Evolutionary conservation across 2,113 vertebrate species (phyloP).

Genomic region (Burhinus bistriatus): DNA sequence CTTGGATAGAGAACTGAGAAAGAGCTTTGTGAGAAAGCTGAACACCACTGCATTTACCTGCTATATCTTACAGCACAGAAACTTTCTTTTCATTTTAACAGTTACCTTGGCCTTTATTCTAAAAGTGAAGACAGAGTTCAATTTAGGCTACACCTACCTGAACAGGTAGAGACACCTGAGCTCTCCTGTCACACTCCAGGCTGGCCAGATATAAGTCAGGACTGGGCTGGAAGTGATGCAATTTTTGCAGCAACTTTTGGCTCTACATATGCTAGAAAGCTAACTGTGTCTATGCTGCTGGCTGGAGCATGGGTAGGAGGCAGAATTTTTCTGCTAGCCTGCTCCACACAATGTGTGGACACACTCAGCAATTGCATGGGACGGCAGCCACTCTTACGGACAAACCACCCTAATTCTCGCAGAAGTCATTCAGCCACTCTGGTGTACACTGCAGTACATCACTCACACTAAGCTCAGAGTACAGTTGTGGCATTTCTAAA

Average conservation of each 20-base stretch:
- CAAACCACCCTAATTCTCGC: neutral
- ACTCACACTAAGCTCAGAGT: neutral
- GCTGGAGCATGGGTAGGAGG: neutral
- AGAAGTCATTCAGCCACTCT: neutral
- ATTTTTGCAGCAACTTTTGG: neutral
- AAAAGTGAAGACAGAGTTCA: neutral
- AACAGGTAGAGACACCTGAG: neutral
- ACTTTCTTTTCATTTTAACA: neutral
- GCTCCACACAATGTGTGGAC: neutral
- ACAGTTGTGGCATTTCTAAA: neutral
- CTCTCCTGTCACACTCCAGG: neutral
- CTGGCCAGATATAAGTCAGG: neutral
- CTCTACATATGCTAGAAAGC: neutral
- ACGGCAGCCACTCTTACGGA: neutral
- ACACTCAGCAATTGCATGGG: neutral
- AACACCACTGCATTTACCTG: neutral
- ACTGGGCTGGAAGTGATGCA: neutral
- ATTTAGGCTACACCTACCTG: neutral
- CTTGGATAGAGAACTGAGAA: neutral
- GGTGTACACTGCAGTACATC: accelerated
- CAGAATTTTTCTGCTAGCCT: neutral
- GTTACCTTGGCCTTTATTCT: neutral
- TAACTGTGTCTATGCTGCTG: neutral
- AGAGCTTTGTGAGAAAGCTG: neutral
- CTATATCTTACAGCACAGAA: neutral